Conservation (phyloP, 2,797 vertebrate species). For the Pachyuromys duprasi region DNA sequence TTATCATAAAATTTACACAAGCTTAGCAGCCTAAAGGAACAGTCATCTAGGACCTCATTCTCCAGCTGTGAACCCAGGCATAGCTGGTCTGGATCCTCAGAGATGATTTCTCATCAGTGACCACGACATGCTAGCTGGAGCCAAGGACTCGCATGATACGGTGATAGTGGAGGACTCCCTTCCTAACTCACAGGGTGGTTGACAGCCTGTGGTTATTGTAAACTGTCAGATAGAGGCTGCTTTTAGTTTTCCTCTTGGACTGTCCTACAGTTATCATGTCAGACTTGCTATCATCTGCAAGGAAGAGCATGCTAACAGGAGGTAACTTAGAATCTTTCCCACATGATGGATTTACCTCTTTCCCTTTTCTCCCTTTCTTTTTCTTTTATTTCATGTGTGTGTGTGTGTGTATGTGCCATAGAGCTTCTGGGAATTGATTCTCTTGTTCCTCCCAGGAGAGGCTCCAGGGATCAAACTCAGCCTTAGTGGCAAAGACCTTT, state of each 20-base stretch:
- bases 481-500: background rate
- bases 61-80: background rate
- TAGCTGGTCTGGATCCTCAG: background rate
- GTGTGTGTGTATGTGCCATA: background rate
- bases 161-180: background rate
- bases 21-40: constrained; percentile 8
- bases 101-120: constrained; percentile 15
- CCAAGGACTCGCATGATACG: constrained; percentile 2
- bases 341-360: background rate
- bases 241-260: background rate
- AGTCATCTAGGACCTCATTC: constrained; percentile 1
- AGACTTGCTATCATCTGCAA: background rate
- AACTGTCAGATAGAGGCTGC: constrained; percentile 6
- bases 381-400: background rate
- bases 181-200: background rate
- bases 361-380: too few species aligned
- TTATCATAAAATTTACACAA: constrained; percentile 11
- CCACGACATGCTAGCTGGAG: background rate
- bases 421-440: background rate
- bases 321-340: background rate
- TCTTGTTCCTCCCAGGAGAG: background rate
- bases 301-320: background rate
- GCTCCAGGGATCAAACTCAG: background rate
- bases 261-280: background rate
- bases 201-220: background rate